phyloP scores from a whole-genome alignment of 2,113 vertebrate species.

The Menidia beryllina region DNA sequence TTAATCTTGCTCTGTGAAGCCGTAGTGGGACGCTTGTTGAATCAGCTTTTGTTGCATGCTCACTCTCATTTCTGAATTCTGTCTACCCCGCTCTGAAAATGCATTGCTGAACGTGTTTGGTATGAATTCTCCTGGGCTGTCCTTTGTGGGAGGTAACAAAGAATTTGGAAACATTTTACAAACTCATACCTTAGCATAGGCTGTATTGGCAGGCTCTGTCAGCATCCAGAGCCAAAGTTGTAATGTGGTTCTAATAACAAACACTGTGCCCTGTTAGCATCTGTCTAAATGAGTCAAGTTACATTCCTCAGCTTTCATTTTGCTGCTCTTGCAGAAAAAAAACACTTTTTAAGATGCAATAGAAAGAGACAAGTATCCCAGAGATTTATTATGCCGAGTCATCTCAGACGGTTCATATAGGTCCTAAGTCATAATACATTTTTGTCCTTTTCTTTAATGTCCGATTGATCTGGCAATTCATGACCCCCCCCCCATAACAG shows the following conservation, averaged over 20 bases:
- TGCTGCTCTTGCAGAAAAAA: slow-evolving; percentile 7
- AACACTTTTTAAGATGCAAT: neutral
- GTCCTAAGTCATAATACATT: no score
- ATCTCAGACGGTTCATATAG: no score
- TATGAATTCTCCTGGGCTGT: neutral
- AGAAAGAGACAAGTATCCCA: no score
- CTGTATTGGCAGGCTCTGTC: slow-evolving; percentile 12
- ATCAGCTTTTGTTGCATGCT: neutral
- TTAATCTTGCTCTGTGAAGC: slow-evolving; percentile 7
- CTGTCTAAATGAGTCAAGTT: neutral
- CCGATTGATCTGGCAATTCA: no score
- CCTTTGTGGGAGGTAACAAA: slow-evolving; percentile 7
- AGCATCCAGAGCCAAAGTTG: slow-evolving; percentile 12
- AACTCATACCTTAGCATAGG: slow-evolving; percentile 4
- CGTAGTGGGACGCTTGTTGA: neutral
- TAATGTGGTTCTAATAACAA: slow-evolving; percentile 23
- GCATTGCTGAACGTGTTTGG: neutral
- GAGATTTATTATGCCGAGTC: no score
- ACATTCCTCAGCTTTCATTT: slow-evolving; percentile 23
- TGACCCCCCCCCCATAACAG: no score
- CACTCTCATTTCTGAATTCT: no score
- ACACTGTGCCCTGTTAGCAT: slow-evolving; percentile 15
- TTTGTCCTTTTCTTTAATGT: no score
- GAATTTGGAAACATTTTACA: slow-evolving; percentile 18
- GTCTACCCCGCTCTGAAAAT: neutral